Base-by-base conservation (phyloP, 1,140 invertebrate species). In the Aphelenchoides besseyi region DNA sequence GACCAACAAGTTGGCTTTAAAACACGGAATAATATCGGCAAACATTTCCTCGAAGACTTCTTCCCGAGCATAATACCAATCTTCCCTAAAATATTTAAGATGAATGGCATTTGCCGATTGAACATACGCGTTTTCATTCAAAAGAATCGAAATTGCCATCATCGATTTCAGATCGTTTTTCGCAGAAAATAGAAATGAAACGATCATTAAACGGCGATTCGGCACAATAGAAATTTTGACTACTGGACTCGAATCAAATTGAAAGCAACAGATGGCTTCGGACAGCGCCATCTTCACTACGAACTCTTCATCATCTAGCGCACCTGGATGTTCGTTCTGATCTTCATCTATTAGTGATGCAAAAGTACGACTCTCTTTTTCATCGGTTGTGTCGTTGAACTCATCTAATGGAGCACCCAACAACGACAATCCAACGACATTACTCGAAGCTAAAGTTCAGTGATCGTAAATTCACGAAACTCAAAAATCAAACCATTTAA, bases 221-320 rank as follows among this genome's bases (percentile, higher is more conserved):
- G 73, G 75, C 26, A 74, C 61, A 32, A 74, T 32, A n/a, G 52
- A 76, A 29, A 74, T 57, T 66, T 74, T 74, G 28, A 74, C 29
- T 18, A 74, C 36, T 2, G 73, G 73, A 59, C 75, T 74, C n/a
- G 73, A 75, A 3, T 64, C 37, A 12, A 74, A 61, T 74, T 75
- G 73, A 29, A 59, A 41, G 62, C 73, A 75, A 32, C 73, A 71
- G 9, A 23, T 28, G 28, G 73, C 30, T 74, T 69, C 72, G 29
- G 73, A 64, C 48, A 74, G 57, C 64, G 69, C 73, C 37, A 64
- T 53, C 61, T 75, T 73, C 16, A 68, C 48, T 16, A 74, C 73
- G 70, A 74, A 74, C 9, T 36, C 63, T 33, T 74, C 73, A 66
- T 74, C 73, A 26, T 64, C 28, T 12, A 74, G 53, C 2, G 32